These are phyloP conservation scores for Phaethon lepturus DNA, from an alignment of 2,113 vertebrate genomes.

Conservation along the genomic window DNA sequence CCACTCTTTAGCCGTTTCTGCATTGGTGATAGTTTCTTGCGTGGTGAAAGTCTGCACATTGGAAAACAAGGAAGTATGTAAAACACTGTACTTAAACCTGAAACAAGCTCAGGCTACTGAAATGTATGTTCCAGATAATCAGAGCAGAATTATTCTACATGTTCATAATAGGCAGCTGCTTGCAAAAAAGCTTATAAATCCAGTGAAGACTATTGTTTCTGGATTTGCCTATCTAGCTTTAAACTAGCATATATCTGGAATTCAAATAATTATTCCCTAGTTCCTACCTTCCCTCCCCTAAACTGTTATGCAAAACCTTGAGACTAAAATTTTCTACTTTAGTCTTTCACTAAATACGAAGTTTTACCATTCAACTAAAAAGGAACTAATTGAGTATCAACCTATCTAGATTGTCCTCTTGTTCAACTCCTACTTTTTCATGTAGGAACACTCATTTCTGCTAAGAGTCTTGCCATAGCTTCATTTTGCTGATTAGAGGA, in stretches of 20 bases:
- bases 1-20: slow-evolving; percentile 95
- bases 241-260: not conserved
- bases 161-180: not conserved
- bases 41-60: slow-evolving; percentile 92
- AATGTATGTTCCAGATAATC: not conserved
- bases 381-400: not conserved
- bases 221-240: not conserved
- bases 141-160: not conserved
- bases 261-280: not conserved
- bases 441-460: not conserved
- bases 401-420: not conserved
- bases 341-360: not conserved
- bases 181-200: not conserved
- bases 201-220: not conserved
- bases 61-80: not conserved
- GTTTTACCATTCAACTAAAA: not conserved
- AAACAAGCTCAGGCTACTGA: not conserved
- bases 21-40: slow-evolving; percentile 99
- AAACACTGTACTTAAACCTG: not conserved
- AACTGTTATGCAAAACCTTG: not conserved
- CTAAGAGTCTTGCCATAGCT: not conserved
- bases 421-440: not conserved
- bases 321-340: not conserved
- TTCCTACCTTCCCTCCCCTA: not conserved
- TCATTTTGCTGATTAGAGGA: slow-evolving; percentile 36